A percentile compares a stretch with the other conserved stretches of the same genome.
Conservation (phyloP, 2,113 vertebrate species). For the Oreochromis spilurus region DNA sequence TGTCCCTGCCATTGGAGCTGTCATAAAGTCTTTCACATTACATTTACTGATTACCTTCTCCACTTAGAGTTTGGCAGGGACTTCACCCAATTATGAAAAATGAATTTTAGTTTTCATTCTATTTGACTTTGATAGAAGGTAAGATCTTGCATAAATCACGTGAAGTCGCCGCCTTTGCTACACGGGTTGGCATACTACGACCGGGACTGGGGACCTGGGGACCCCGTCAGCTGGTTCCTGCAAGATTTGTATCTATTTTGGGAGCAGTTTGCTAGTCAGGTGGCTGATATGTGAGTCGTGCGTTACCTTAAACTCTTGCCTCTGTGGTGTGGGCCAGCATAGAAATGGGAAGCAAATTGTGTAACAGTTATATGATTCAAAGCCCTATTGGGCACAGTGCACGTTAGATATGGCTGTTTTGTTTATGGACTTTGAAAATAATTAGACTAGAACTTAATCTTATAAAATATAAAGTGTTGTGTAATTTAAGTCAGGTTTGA, state of each 20-base stretch:
- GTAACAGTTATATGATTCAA: not conserved
- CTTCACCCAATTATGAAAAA: not conserved
- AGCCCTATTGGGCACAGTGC: not conserved
- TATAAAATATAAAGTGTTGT: not conserved
- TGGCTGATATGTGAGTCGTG: conserved; percentile 35
- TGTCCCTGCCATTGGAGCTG: not conserved
- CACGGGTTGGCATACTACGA: not conserved
- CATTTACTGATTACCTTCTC: conserved; percentile 14
- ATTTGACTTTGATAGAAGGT: not conserved
- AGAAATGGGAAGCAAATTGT: not conserved
- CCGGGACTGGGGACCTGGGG: not conserved
- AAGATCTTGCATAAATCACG: not conserved
- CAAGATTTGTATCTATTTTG: conserved; percentile 34
- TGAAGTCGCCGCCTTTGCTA: not conserved
- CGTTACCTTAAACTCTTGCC: not conserved
- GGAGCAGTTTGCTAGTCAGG: conserved; percentile 25
- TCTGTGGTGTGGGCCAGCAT: not conserved
- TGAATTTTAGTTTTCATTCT: not conserved
- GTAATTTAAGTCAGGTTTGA: not conserved
- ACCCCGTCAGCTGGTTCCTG: not conserved
- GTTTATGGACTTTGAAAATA: not conserved
- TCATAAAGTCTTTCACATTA: conserved; percentile 11
- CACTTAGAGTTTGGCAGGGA: not conserved
- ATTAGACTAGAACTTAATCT: not conserved
- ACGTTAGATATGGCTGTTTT: not conserved